phyloP scores from a whole-genome alignment of 2,888 invertebrate genomes.

The Acanthosoma haemorrhoidale region DNA sequence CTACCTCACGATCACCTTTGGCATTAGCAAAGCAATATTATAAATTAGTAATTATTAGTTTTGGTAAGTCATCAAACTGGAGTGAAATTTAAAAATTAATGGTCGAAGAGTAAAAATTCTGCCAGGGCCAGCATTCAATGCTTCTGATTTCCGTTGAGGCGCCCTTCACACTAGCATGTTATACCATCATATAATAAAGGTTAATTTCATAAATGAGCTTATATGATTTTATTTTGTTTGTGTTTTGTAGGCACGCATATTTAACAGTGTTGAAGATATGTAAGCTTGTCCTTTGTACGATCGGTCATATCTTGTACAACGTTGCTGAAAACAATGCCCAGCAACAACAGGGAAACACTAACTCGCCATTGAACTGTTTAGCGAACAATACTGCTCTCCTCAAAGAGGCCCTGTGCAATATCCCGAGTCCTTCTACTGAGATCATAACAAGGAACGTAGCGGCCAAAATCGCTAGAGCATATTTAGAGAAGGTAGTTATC shows the following conservation, averaged over 20 bases:
- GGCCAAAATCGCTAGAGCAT: constrained; percentile 70
- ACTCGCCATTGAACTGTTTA: constrained; percentile 42
- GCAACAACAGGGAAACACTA: constrained; percentile 24
- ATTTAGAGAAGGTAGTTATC: constrained; percentile 78
- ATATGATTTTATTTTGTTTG: background rate
- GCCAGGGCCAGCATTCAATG: no score
- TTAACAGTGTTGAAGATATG: constrained; percentile 80
- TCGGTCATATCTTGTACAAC: constrained; percentile 51
- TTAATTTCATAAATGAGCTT: no score
- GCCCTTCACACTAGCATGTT: no score
- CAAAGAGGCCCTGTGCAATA: constrained; percentile 75
- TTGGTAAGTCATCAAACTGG: no score
- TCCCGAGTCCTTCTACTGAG: constrained; percentile 79
- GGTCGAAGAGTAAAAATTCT: no score
- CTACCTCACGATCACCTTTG: no score
- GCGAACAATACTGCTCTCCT: constrained; percentile 48
- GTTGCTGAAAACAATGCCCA: constrained; percentile 47
- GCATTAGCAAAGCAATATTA: no score
- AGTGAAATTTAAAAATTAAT: no score
- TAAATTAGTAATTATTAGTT: no score
- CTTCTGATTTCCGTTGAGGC: no score
- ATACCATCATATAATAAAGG: no score
- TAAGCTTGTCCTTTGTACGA: constrained; percentile 80
- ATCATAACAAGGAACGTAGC: constrained; percentile 78
- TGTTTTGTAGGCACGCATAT: constrained; percentile 66